Base-by-base conservation (phyloP, 1,140 invertebrate species). In the Hycleus phaleratus region DNA sequence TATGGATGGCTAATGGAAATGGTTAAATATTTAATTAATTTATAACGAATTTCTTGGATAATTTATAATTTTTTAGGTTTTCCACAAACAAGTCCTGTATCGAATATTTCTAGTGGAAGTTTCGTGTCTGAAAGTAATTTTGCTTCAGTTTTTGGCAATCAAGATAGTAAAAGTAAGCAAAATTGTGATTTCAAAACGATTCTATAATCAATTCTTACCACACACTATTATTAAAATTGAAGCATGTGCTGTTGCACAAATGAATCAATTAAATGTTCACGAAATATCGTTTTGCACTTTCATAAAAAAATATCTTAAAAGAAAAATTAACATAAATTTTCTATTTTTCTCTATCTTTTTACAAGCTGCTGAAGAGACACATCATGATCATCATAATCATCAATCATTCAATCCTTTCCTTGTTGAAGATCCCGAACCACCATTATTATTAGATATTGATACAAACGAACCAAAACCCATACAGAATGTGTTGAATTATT, bases 61-160 rank as follows among this genome's bases (percentile, higher is more conserved):
- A 18, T 18, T 1, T 18, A 1, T 18, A 18, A 18, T 18, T 18
- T 18, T 18, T 2, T 18, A 18, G 18, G 18, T 32, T 32, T 32
- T 32, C 32, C 32, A 32, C 32, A 32, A 32, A 40, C 46, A 39
- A 64, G 49, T 46, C 76, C 79, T 26, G 49, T 61, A 32, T 32
- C 32, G 7, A 32, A 4, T 49, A 55, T 63, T 10, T 44, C 63
- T 1, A 78, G 82, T 79, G 80, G 86, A 82, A 80, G 85, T 65
- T 92, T 92, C 81, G 88, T 91, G 73, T 86, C 85, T 72, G 88
- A 91, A 77, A 87, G 85, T 73, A 87, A 82, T 77, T 92, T 92
- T 78, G 83, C 84, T 67, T 88, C 89, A 65, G 88, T 91, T 57
- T 92, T 92, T 75, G 88, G 87, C 74, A 84, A 80, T 76, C 75